A percentile compares a stretch with the other conserved stretches of the same genome.
Conservation (phyloP, 1,140 invertebrate species). For the Eriosoma lanigerum region DNA sequence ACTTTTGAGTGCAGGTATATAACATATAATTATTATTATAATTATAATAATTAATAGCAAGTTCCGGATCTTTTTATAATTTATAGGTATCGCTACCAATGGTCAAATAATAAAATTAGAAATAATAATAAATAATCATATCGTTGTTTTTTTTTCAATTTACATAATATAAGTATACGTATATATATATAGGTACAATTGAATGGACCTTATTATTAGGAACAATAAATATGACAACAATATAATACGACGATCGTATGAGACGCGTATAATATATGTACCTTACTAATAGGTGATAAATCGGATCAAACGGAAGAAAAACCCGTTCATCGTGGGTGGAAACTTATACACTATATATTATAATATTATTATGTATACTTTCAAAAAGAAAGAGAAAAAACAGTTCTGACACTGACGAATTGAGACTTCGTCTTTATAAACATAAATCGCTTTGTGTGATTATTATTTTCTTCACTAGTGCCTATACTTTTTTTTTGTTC, state of each 20-base stretch:
- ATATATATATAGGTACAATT: not conserved
- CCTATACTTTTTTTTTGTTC: slow-evolving; percentile 27
- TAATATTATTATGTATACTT: not conserved
- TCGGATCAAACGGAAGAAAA: slow-evolving; percentile 51
- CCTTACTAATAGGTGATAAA: slow-evolving; percentile 40
- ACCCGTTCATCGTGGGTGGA: slow-evolving; percentile 49
- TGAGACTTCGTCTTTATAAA: slow-evolving; percentile 45
- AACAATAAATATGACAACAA: slow-evolving; percentile 27
- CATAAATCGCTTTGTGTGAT: slow-evolving; percentile 51
- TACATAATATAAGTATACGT: slow-evolving; percentile 31
- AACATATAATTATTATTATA: no score
- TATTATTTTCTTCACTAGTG: slow-evolving; percentile 46
- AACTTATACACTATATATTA: not conserved
- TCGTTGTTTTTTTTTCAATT: slow-evolving; percentile 44
- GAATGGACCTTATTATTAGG: slow-evolving; percentile 34
- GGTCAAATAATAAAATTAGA: no score
- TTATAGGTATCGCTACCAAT: no score
- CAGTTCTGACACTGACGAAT: slow-evolving; percentile 49
- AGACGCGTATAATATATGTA: not conserved
- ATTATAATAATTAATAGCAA: no score
- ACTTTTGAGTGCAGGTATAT: slow-evolving; percentile 23
- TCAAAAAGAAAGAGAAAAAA: slow-evolving; percentile 33
- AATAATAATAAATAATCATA: no score
- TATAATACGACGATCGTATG: not conserved
- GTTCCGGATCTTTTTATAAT: slow-evolving; percentile 24